Evolutionary conservation across 2,888 invertebrate species (phyloP).

Genomic region (Nezara viridula): DNA sequence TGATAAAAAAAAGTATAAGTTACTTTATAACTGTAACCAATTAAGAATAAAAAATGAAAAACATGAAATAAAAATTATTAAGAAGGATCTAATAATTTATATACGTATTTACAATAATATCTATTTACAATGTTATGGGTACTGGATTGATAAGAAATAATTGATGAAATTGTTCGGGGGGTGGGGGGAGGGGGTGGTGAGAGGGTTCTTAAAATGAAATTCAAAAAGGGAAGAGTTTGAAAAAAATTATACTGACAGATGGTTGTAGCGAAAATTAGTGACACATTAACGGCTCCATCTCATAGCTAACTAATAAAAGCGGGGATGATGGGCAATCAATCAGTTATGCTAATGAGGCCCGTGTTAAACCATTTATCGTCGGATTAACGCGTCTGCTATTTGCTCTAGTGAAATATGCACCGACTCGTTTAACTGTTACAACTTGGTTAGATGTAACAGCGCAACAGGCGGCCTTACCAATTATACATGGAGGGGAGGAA

Average conservation of each 20-base stretch:
- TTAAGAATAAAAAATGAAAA: too few relatives aligned
- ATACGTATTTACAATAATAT: too few relatives aligned
- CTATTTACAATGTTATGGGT: too few relatives aligned
- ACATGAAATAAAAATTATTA: too few relatives aligned
- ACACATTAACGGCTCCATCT: background rate
- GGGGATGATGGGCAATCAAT: background rate
- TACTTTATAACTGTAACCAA: too few relatives aligned
- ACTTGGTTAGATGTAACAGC: background rate
- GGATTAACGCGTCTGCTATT: background rate
- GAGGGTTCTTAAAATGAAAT: too few relatives aligned
- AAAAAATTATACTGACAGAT: background rate
- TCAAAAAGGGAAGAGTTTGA: too few relatives aligned
- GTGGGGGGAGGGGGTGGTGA: too few relatives aligned
- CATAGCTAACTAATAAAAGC: background rate
- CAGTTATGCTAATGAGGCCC: background rate
- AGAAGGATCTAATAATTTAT: too few relatives aligned
- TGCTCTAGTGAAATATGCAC: conserved; percentile 18
- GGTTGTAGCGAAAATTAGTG: background rate
- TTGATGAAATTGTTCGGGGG: too few relatives aligned
- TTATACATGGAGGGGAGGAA: background rate
- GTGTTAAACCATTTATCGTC: background rate
- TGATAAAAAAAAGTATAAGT: too few relatives aligned
- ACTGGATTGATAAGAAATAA: too few relatives aligned
- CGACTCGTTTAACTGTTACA: background rate
- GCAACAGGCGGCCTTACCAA: background rate